phyloP scores from a whole-genome alignment of 1,140 invertebrate genomes.

The Conus ventricosus region DNA sequence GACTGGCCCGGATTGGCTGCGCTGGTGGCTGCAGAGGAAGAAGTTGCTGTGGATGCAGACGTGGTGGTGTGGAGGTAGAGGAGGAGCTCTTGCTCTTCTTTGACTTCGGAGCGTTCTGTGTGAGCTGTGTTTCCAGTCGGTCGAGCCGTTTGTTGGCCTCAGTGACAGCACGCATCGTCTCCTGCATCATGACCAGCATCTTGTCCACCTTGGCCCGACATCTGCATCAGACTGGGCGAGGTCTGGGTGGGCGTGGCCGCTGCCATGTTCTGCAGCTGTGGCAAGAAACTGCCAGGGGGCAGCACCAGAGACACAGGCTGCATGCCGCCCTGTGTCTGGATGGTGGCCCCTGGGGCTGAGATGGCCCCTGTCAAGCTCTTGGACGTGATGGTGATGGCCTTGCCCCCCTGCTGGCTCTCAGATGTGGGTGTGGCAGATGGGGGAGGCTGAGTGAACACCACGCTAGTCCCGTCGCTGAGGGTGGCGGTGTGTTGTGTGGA shows the following conservation, averaged over 20 bases:
- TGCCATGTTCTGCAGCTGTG: conserved; percentile 32
- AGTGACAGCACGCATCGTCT: conserved; percentile 30
- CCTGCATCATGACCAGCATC: conserved; percentile 40
- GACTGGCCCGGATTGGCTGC: conserved; percentile 5
- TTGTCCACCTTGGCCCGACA: conserved; percentile 44
- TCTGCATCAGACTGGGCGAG: conserved; percentile 39
- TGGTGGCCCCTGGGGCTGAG: conserved; percentile 29
- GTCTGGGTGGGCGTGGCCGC: not conserved
- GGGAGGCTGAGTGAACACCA: conserved; percentile 35
- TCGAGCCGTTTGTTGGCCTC: conserved; percentile 46
- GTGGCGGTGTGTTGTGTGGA: conserved; percentile 26
- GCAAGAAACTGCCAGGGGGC: conserved; percentile 41
- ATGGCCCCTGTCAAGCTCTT: conserved; percentile 16
- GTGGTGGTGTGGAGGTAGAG: conserved; percentile 21
- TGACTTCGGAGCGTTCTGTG: not conserved
- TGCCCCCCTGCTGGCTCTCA: conserved; percentile 21
- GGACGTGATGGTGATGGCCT: conserved; percentile 19
- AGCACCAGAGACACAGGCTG: conserved; percentile 46
- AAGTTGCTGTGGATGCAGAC: conserved; percentile 8
- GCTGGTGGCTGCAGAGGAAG: not conserved
- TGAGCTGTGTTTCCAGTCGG: conserved; percentile 40
- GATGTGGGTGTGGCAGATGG: conserved; percentile 31
- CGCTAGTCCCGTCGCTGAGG: conserved; percentile 31
- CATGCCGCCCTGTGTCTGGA: conserved; percentile 39
- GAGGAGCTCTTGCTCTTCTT: conserved; percentile 13